These are phyloP conservation scores for Hormaphis cornu DNA, from an alignment of 1,140 invertebrate genomes.

Conservation along the genomic window DNA sequence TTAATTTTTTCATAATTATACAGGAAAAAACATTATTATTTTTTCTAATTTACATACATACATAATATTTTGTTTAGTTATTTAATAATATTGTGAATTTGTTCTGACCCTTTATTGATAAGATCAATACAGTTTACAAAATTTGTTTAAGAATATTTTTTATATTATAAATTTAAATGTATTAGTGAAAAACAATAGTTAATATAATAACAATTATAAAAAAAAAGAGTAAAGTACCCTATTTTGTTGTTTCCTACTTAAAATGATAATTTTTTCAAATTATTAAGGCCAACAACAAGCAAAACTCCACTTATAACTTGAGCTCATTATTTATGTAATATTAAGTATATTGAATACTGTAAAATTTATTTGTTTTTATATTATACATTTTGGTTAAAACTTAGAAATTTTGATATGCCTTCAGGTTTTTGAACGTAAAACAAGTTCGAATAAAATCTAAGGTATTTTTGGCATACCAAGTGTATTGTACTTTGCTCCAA, in stretches of 20 bases:
- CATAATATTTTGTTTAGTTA: constrained; percentile 9
- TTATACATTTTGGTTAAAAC: constrained; percentile 17
- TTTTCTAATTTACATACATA: constrained; percentile 20
- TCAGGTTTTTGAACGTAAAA: not conserved
- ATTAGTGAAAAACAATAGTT: constrained; percentile 29
- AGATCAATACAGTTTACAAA: constrained; percentile 31
- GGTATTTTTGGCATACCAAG: not conserved
- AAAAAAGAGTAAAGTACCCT: not conserved
- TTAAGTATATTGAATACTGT: not conserved
- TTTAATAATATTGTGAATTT: constrained; percentile 29
- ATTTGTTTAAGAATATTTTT: constrained; percentile 32
- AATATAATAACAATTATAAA: constrained; percentile 22
- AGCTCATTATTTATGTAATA: not conserved
- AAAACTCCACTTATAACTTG: not conserved
- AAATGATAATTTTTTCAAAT: not conserved
- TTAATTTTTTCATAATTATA: constrained; percentile 31
- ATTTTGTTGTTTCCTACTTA: constrained; percentile 8
- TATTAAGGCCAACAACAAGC: not conserved
- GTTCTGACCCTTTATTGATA: constrained; percentile 23
- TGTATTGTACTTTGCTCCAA: too few species aligned
- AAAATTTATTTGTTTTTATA: constrained; percentile 9
- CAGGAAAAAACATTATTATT: constrained; percentile 24
- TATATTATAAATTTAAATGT: constrained; percentile 30
- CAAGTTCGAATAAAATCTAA: not conserved
- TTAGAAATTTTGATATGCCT: not conserved